These are phyloP conservation scores for Caenorhabditis sp. DNA, from an alignment of 2,888 invertebrate genomes.

Conservation along the genomic window DNA sequence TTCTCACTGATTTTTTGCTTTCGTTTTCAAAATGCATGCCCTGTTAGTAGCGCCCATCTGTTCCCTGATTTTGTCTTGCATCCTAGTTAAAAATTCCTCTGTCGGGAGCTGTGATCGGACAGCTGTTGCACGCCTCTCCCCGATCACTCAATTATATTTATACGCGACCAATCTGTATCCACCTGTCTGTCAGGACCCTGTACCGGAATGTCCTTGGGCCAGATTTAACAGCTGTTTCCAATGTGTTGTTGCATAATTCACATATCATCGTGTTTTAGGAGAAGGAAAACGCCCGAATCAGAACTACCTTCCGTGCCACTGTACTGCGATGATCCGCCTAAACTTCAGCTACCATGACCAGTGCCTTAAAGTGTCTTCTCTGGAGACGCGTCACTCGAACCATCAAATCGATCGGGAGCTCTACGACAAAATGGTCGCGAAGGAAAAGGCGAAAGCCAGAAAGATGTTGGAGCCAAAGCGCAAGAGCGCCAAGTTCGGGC, in stretches of 20 bases:
- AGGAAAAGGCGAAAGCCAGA: slow-evolving; percentile 23
- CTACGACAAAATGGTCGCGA: slow-evolving; percentile 29
- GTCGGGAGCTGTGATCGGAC: slow-evolving; percentile 4
- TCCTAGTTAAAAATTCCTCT: background rate
- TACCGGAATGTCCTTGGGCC: background rate
- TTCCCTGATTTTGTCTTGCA: too few relatives aligned
- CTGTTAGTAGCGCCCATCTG: too few relatives aligned
- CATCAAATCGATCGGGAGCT: slow-evolving; percentile 48
- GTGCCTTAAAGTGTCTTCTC: slow-evolving; percentile 55
- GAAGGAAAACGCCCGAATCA: slow-evolving; percentile 77
- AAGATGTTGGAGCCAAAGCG: background rate
- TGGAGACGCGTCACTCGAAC: slow-evolving; percentile 57
- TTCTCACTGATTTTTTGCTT: background rate
- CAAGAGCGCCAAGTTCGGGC: background rate
- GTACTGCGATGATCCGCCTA: slow-evolving; percentile 76
- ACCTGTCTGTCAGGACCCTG: slow-evolving; percentile 20
- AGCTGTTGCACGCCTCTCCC: background rate
- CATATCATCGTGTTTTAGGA: slow-evolving; percentile 58
- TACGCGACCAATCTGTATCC: background rate
- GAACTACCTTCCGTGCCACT: slow-evolving; percentile 77
- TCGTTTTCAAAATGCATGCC: too few relatives aligned
- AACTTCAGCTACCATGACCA: slow-evolving; percentile 72
- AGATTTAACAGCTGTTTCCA: background rate
- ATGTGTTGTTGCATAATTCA: background rate
- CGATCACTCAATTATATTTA: slow-evolving; percentile 19